Base-by-base conservation (phyloP, 2,888 invertebrate species). In the Phalera bucephala region DNA sequence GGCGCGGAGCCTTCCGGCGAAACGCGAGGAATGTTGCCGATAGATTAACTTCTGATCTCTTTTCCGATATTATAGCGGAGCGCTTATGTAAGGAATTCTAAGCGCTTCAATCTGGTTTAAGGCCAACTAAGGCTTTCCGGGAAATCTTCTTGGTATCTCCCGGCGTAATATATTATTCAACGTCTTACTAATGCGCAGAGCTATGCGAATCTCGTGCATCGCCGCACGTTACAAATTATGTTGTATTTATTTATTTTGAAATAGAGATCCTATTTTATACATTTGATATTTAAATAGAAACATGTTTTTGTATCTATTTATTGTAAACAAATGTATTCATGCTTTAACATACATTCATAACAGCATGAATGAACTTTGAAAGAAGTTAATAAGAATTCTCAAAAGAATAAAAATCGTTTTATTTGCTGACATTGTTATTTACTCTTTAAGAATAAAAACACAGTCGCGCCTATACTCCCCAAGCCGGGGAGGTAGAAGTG, bases 21-120 rank as follows among this genome's bases (percentile, higher is more conserved):
- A 86, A 85, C 83, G 82, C 86, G 75, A 80, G 80, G 84, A 87
- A 87, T 87, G 86, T 87, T 88, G 85, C 86, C 86, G 84, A 87
- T 88, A 88, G 87, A 88, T 88, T 88, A 88, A 88, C 87, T 88
- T 86, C 87, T 88, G 88, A 87, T 88, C 87, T 88, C 87, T 86
- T 88, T 87, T 82, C 84, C 85, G 87, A 88, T 88, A 88, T 87
- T 85, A 87, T 81, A 80, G 81, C 82, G 70, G 67, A 77, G 68
- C 73, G 79, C 80, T 84, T 87, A 83, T 84, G 80, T 83, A 84
- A 84, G 85, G 82, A 85, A 87, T 86, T 85, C 82, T 82, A 83
- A 81, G 78, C 81, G 69, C 74, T 81, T 77, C 86, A 83, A 86
- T 86, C 80, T 83, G 78, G 79, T 80, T 82, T 81, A 77, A 80